Evolutionary conservation across 2,113 vertebrate genomes (phyloP).

Genomic region (Psilopsiagon aurifrons): DNA sequence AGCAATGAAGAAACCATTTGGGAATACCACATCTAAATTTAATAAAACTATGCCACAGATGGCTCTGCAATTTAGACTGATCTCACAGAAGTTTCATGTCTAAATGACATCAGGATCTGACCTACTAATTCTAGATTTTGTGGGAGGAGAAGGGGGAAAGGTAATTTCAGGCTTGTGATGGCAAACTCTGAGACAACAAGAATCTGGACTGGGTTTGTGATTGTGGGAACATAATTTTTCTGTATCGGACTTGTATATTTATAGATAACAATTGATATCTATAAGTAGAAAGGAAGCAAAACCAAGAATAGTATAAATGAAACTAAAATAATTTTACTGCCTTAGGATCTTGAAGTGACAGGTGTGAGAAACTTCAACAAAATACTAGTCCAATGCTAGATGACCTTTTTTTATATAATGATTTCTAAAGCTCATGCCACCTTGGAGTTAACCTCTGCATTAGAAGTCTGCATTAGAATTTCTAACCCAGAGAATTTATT

Average conservation of each 20-base stretch:
- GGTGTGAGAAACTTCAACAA: background rate
- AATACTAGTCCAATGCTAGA: background rate
- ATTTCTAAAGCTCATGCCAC: background rate
- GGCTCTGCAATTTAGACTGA: background rate
- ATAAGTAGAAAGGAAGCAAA: background rate
- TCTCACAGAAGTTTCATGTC: background rate
- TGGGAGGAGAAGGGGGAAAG: background rate
- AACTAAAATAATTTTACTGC: background rate
- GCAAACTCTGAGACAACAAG: background rate
- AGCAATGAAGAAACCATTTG: background rate
- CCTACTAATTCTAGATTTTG: background rate
- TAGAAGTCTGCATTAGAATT: background rate
- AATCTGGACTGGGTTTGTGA: rapidly evolving
- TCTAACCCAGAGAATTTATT: background rate
- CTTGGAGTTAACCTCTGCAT: background rate
- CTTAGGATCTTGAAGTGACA: background rate
- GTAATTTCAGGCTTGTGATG: background rate
- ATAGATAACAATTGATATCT: background rate
- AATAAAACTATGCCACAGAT: background rate
- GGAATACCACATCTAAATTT: background rate
- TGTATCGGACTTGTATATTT: background rate
- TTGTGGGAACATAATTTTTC: background rate
- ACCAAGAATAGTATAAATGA: background rate
- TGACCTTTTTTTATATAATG: background rate
- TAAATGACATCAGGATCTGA: background rate